Evolutionary conservation across 1,140 invertebrate genomes (phyloP).

Genomic region (Cardiocondyla obscurior): DNA sequence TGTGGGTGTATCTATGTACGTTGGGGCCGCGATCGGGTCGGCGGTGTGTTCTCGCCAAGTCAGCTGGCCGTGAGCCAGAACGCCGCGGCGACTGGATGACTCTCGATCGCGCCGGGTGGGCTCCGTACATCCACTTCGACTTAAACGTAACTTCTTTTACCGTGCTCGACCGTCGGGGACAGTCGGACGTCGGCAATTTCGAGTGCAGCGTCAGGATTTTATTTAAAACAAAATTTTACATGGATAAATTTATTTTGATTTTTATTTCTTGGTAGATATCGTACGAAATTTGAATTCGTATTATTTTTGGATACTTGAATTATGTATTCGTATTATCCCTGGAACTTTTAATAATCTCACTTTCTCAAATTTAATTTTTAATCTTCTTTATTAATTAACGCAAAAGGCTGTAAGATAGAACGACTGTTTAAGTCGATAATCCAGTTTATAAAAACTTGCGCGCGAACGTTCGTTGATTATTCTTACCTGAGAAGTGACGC

Average conservation of each 20-base stretch:
- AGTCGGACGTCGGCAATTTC: constrained; percentile 1
- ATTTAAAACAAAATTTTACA: background rate
- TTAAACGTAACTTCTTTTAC: constrained; percentile 20
- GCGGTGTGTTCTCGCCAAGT: constrained; percentile 37
- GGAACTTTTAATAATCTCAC: background rate
- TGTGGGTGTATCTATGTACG: constrained; percentile 36
- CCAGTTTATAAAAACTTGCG: background rate
- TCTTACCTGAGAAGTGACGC: background rate
- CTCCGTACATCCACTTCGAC: background rate
- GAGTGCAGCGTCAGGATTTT: background rate
- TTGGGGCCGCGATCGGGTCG: background rate
- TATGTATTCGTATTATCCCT: background rate
- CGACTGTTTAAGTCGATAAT: background rate
- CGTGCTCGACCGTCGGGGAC: background rate
- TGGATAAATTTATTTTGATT: background rate
- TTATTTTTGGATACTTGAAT: background rate
- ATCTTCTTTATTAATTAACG: background rate
- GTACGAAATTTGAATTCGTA: background rate
- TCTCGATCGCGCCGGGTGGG: constrained; percentile 54
- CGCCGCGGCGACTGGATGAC: constrained; percentile 47
- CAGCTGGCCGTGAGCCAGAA: constrained; percentile 57
- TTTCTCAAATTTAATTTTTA: background rate
- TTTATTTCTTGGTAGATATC: background rate
- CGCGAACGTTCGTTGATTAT: background rate
- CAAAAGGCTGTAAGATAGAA: too few species aligned